A percentile compares a stretch with the other conserved stretches of the same genome.
Conservation (phyloP, 2,888 invertebrate genomes). For the Glaucopsyche alexis region DNA sequence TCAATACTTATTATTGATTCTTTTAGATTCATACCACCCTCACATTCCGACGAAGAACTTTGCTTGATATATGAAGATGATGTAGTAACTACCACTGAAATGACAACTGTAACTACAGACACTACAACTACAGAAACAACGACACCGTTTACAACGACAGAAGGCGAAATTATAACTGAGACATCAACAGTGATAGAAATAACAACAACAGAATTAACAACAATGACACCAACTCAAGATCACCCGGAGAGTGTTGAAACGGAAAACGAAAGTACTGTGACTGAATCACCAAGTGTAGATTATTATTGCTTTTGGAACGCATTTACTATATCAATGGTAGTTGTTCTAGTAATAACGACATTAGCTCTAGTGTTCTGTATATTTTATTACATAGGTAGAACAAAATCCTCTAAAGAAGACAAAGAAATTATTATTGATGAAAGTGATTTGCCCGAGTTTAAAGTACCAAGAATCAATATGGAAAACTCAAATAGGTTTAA, state of each 20-base stretch:
- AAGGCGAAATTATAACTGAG: conserved; percentile 15
- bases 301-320: conserved; percentile 47
- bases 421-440: conserved; percentile 18
- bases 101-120: conserved; percentile 26
- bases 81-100: conserved; percentile 7
- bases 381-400: conserved; percentile 48
- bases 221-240: neutral
- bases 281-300: neutral
- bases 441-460: neutral
- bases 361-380: conserved; percentile 38
- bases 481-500: neutral
- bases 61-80: conserved; percentile 33
- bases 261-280: neutral
- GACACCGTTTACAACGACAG: neutral
- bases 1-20: conserved; percentile 35
- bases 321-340: conserved; percentile 45
- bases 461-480: neutral
- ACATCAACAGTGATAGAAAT: neutral
- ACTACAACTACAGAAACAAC: conserved; percentile 17
- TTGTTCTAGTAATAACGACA: conserved; percentile 36
- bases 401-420: conserved; percentile 31
- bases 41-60: conserved; percentile 11
- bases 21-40: conserved; percentile 33
- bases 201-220: conserved; percentile 11
- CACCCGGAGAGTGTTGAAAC: neutral